Base-by-base conservation (phyloP, 2,888 invertebrate genomes). In the Thereva unica region DNA sequence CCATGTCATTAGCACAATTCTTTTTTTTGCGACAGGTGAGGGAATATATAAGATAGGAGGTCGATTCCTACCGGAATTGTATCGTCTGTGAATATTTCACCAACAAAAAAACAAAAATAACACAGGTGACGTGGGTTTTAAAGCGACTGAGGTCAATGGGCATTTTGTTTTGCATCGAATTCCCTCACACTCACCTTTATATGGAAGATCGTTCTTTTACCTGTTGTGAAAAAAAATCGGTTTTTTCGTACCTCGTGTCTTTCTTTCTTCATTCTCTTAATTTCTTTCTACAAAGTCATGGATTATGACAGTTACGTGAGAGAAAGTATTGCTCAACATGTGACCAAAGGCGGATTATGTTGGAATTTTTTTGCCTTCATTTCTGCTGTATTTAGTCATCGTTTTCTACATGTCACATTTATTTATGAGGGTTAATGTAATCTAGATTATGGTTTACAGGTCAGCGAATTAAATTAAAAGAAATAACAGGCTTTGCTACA, bases 251-350 rank as follows among this genome's bases (percentile, higher is more conserved):
- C 45, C 57, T 47, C 8, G 47, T 59, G 35, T 47, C 41, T 59
- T 55, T 55, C 41, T 40, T 41, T 38, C 47, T 37, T 2, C 23
- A 38, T 23, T 59, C 47, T 57, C 47, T 45, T 9, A 37, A n/a
- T 37, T 38, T 57, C n/a, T 40, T 12, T 40, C 38, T 54, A n/a
- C 10, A 40, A 12, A 34, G 50, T 40, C 50, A 40, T 45, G 40
- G 64, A 42, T 64, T 63, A 66, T 68, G 68, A 66, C 61, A 53
- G 68, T 68, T 68, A 66, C 64, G 66, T 66, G 68, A 68, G 68
- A 57, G 68, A 68, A 68, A 68, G 68, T 68, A 66, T 68, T 68
- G 68, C 64, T 57, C 57, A 66, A 55, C 45, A 61, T 45, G 10
- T 41, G 49, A 56, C 34, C 49, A 49, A 9, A 7, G 23, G 2